phyloP scores from a whole-genome alignment of 2,113 vertebrate genomes.

The Benitochromis conjunctus region DNA sequence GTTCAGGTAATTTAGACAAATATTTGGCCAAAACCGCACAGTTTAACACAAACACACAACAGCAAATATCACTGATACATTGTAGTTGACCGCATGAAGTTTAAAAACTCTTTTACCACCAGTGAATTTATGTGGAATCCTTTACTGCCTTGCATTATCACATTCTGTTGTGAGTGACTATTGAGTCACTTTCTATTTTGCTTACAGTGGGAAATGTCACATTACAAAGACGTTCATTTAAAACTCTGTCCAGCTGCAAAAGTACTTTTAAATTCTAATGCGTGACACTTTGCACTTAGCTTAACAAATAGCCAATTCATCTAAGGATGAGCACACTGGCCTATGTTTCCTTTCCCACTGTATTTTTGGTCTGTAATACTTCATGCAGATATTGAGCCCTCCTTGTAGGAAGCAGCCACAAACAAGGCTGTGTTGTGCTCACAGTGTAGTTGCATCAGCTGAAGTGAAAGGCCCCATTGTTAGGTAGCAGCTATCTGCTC shows the following conservation, averaged over 20 bases:
- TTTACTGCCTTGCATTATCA: not conserved
- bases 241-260: not conserved
- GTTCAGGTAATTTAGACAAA: conserved; percentile 66
- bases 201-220: conserved; percentile 56
- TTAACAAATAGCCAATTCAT: not conserved
- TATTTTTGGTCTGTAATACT: not conserved
- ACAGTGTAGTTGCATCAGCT: conserved; percentile 35
- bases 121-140: not conserved
- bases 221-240: not conserved
- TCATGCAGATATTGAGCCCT: conserved; percentile 47
- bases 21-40: conserved; percentile 13
- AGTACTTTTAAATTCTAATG: not conserved
- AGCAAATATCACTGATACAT: conserved; percentile 4
- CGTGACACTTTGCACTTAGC: not conserved
- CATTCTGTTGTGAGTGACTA: not conserved
- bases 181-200: not conserved
- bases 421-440: conserved; percentile 12
- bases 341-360: conserved; percentile 56
- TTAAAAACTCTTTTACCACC: not conserved
- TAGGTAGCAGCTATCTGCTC: conserved; percentile 19
- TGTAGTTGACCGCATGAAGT: conserved; percentile 47
- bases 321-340: not conserved
- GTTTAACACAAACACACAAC: conserved; percentile 16
- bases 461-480: conserved; percentile 45
- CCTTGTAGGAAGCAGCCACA: conserved; percentile 16